Base-by-base conservation (phyloP, 2,888 invertebrate genomes). In the Serripes groenlandicus region DNA sequence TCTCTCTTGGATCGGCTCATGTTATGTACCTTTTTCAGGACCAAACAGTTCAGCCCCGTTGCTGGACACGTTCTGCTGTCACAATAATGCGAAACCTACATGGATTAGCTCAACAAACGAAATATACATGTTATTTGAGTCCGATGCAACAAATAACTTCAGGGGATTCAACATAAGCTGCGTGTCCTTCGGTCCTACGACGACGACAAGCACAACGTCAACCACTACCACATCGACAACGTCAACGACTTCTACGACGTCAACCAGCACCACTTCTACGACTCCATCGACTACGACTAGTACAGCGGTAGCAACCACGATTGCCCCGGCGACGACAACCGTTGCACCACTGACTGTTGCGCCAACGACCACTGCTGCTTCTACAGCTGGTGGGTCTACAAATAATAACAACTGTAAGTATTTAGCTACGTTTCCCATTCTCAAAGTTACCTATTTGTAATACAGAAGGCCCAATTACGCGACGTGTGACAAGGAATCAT, bases 11-110 rank as follows among this genome's bases (percentile, higher is more conserved):
- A n/a, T n/a, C n/a, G n/a, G n/a, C n/a, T n/a, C n/a, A n/a, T n/a
- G n/a, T n/a, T n/a, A n/a, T n/a, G n/a, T n/a, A n/a, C n/a, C n/a
- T 34, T 1, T 62, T 62, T 34, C 34, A 71, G 71, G 71, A 21
- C 21, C 54, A 3, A 56, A 71, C 69, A 28, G 35, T 18, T 70
- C 70, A 32, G 54, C 64, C 4, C 15, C 66, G 4, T 18, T 34
- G 18, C 23, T 80, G 30, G 75, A 21, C 28, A 71, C 37, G 23
- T 80, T 75, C 37, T 80, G 80, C 30, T 80, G 80, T 35, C 5
- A 54, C 35, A 34, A 66, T 9, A 21, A 49, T 11, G 34, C 80
- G 9, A 23, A 7, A 9, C 79, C 80, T 0, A 64, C 75, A 3
- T 80, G 58, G 54, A n/a, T n/a, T 0, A 80, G 70, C 11, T 66